A percentile compares a stretch with the other conserved stretches of the same genome.
phyloP scores from a whole-genome alignment of 2,113 vertebrate genomes.

The Struthio camelus region DNA sequence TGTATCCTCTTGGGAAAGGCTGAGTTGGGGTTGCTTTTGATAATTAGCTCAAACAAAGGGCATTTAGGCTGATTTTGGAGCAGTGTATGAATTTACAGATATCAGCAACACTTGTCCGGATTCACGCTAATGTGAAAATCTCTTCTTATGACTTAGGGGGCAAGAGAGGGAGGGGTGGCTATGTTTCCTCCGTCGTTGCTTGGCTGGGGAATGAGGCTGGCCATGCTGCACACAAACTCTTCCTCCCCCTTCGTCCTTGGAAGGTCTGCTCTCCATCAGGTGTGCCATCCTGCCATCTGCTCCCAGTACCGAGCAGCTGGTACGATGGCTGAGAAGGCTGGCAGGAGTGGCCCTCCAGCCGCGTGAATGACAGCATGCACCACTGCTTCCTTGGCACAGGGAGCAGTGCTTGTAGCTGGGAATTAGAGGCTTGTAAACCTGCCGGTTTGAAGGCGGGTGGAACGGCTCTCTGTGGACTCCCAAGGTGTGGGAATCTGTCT shows the following conservation, averaged over 20 bases:
- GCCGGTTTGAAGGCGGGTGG: neutral
- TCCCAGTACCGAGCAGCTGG: constrained; percentile 71
- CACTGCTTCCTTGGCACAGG: constrained; percentile 74
- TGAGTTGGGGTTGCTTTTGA: constrained; percentile 5
- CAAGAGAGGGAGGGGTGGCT: neutral
- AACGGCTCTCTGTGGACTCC: neutral
- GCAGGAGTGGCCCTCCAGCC: constrained; percentile 72
- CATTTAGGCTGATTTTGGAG: neutral
- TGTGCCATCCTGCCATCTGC: constrained; percentile 76
- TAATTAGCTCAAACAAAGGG: constrained; percentile 33
- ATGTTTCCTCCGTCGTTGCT: neutral
- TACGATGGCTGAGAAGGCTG: constrained; percentile 66
- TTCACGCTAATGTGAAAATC: neutral
- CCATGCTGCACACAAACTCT: neutral
- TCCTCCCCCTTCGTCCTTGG: constrained; percentile 70
- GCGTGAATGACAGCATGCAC: constrained; percentile 72
- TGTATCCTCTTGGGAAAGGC: neutral
- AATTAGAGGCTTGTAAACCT: constrained; percentile 71
- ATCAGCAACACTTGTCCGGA: neutral
- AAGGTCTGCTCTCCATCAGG: constrained; percentile 78
- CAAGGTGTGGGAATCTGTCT: neutral
- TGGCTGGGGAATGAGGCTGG: neutral
- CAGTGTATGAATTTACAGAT: neutral
- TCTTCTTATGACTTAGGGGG: neutral
- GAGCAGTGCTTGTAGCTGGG: constrained; percentile 61